phyloP scores from a whole-genome alignment of 2,797 vertebrate genomes.

The Sparus aurata region DNA sequence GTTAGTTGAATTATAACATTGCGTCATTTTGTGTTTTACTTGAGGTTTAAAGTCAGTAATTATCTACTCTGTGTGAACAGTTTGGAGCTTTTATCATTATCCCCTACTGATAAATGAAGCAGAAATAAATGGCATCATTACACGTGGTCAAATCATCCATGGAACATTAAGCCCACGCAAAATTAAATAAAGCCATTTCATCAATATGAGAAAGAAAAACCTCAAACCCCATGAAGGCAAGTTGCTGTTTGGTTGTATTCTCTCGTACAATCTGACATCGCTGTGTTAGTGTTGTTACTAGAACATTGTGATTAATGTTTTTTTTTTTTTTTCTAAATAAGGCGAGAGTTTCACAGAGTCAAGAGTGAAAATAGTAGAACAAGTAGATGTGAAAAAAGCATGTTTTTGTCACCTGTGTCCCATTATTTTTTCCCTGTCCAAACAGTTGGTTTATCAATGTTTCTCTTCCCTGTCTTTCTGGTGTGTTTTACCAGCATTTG shows the following conservation, averaged over 20 bases:
- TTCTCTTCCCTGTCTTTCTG: too few species aligned
- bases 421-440: too few species aligned
- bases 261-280: too few species aligned
- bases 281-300: too few species aligned
- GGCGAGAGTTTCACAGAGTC: too few species aligned
- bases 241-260: background rate
- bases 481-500: too few species aligned
- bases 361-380: too few species aligned
- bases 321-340: too few species aligned
- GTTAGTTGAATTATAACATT: background rate
- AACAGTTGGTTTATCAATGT: too few species aligned
- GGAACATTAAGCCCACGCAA: background rate
- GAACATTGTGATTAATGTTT: too few species aligned
- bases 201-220: background rate
- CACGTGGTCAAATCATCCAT: background rate
- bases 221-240: background rate
- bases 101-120: background rate
- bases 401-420: too few species aligned
- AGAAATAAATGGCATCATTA: background rate
- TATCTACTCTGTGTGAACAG: background rate
- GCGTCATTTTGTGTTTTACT: background rate
- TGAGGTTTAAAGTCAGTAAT: slow-evolving; percentile 2
- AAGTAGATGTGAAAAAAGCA: too few species aligned
- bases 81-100: background rate
- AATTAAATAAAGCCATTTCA: background rate